Conservation (phyloP, 2,113 vertebrate genomes). For the Tachysurus fulvidraco region DNA sequence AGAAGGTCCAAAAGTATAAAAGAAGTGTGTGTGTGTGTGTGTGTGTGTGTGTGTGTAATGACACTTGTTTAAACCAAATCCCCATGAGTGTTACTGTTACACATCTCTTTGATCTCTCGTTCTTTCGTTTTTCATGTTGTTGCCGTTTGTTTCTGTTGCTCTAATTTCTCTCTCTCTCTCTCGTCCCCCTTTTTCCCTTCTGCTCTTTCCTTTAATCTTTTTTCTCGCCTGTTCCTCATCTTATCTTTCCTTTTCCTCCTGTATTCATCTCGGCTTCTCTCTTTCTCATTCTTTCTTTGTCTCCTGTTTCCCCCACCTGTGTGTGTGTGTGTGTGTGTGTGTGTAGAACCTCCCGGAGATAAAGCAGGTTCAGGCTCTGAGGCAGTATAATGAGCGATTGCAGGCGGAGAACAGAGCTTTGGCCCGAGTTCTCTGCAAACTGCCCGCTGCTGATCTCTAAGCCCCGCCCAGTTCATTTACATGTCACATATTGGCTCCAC, state of each 20-base stretch:
- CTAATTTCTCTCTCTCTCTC: slow-evolving; percentile 8
- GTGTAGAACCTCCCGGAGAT: slow-evolving; percentile 93
- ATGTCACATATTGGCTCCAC: slow-evolving; percentile 72
- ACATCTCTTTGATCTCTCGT: slow-evolving; percentile 3
- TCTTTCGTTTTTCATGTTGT: slow-evolving; percentile 14
- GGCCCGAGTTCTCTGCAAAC: slow-evolving; percentile 92
- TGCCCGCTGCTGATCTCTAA: slow-evolving; percentile 85
- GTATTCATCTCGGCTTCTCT: slow-evolving; percentile 45
- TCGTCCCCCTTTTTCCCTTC: slow-evolving; percentile 64
- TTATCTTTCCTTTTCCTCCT: not conserved
- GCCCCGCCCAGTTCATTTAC: slow-evolving; percentile 64
- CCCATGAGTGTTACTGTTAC: not conserved
- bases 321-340: slow-evolving; percentile 68
- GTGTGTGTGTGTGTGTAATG: not conserved
- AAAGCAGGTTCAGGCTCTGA: slow-evolving; percentile 96
- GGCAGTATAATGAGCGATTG: slow-evolving; percentile 93
- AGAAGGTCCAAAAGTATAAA: not conserved
- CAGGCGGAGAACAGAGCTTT: slow-evolving; percentile 97
- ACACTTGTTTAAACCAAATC: not conserved
- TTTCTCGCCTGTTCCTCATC: not conserved
- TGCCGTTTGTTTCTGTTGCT: slow-evolving; percentile 14
- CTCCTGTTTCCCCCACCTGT: slow-evolving; percentile 48
- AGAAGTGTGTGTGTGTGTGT: not conserved
- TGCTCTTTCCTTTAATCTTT: slow-evolving; percentile 25
- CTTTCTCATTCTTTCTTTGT: slow-evolving; percentile 69